These are phyloP conservation scores for Enteromius argenteus DNA, from an alignment of 2,797 vertebrate genomes.

Conservation along the genomic window DNA sequence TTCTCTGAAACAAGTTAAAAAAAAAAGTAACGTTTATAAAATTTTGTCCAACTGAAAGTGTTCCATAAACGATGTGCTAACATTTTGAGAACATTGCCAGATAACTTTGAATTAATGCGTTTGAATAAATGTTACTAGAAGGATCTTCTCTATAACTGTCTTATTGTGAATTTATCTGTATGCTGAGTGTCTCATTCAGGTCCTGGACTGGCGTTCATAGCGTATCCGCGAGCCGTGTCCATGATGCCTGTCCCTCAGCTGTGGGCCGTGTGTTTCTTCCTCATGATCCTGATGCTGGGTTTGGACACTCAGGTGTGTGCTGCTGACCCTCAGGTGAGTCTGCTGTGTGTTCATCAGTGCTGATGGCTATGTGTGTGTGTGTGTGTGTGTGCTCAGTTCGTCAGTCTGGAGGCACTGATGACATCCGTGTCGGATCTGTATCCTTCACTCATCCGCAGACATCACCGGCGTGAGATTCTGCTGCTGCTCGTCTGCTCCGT, in stretches of 20 bases:
- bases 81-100: not conserved
- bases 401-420: constrained; percentile 93
- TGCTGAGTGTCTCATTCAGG: constrained; percentile 86
- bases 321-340: not conserved
- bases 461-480: constrained; percentile 84
- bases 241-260: constrained; percentile 93
- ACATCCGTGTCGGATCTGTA: constrained; percentile 88
- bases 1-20: not conserved
- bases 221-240: constrained; percentile 87
- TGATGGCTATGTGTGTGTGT: not conserved
- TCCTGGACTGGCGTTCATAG: constrained; percentile 71
- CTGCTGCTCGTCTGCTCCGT: constrained; percentile 80
- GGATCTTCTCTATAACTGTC: not conserved
- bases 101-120: not conserved
- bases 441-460: constrained; percentile 82
- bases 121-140: not conserved
- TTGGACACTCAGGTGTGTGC: constrained; percentile 89
- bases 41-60: not conserved
- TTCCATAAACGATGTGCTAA: not conserved
- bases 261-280: constrained; percentile 93
- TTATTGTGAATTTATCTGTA: too few species aligned
- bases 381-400: constrained; percentile 78
- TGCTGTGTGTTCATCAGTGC: not conserved
- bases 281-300: constrained; percentile 94
- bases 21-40: not conserved